These are phyloP conservation scores for Deilephila porcellus DNA, from an alignment of 2,888 invertebrate genomes.

Conservation along the genomic window DNA sequence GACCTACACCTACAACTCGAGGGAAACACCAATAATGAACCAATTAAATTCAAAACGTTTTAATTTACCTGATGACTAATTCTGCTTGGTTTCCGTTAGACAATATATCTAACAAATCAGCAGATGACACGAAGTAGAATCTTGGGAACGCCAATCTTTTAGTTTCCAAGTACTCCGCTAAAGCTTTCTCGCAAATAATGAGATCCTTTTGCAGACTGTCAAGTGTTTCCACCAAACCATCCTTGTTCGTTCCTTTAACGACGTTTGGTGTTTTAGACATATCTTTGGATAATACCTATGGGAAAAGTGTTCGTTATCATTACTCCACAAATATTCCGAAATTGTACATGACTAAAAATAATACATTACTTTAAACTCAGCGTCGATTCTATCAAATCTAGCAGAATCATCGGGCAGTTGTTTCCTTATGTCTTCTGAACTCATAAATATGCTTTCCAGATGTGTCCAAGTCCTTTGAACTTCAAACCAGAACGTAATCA, in stretches of 20 bases:
- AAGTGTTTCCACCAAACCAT: conserved; percentile 91
- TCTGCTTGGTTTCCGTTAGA: conserved; percentile 98
- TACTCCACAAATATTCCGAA: not conserved
- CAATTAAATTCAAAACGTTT: not conserved
- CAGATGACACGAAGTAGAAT: conserved; percentile 98
- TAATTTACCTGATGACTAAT: conserved; percentile 86
- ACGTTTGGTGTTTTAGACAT: conserved; percentile 94
- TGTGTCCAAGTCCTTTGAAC: conserved; percentile 99
- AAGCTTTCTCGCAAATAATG: conserved; percentile 96
- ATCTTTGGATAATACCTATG: conserved; percentile 88
- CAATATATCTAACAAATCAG: conserved; percentile 96
- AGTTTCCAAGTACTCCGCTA: conserved; percentile 98
- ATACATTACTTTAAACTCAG: conserved; percentile 90
- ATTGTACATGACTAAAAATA: not conserved
- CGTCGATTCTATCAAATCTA: conserved; percentile 95
- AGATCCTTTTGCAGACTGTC: conserved; percentile 94
- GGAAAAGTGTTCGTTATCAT: conserved; percentile 34
- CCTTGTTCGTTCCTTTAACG: conserved; percentile 94
- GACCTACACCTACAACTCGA: too few species aligned
- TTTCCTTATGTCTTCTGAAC: conserved; percentile 97
- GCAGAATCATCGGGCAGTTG: conserved; percentile 97
- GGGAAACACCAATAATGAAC: too few species aligned
- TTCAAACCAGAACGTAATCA: conserved; percentile 96
- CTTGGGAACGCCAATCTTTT: conserved; percentile 97
- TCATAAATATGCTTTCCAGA: conserved; percentile 98